phyloP scores from a whole-genome alignment of 2,113 vertebrate genomes.

The Conger conger region DNA sequence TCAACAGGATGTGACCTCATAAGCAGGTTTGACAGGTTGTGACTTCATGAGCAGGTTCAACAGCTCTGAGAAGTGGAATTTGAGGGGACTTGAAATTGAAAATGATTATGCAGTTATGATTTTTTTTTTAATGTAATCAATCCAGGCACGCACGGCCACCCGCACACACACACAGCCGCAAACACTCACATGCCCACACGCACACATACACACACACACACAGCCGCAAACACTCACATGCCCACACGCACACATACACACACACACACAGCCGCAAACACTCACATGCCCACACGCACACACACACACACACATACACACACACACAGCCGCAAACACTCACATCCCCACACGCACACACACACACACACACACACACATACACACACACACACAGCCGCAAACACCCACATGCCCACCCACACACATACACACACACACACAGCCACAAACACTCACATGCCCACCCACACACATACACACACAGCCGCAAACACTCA shows the following conservation, averaged over 20 bases:
- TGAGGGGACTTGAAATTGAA: too few relatives aligned
- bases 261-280: neutral
- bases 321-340: neutral
- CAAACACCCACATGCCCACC: neutral
- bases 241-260: neutral
- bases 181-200: neutral
- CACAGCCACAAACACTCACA: neutral
- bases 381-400: neutral
- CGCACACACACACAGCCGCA: neutral
- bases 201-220: neutral
- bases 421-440: neutral
- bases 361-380: conserved; percentile 10
- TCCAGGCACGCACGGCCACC: too few relatives aligned
- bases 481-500: conserved; percentile 4
- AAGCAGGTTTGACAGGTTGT: too few relatives aligned
- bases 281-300: neutral
- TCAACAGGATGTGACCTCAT: too few relatives aligned
- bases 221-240: neutral
- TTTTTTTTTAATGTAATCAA: too few relatives aligned
- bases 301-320: neutral
- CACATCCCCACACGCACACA: neutral
- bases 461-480: neutral
- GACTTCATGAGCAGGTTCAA: too few relatives aligned
- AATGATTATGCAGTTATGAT: too few relatives aligned
- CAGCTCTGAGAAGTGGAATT: too few relatives aligned